These are phyloP conservation scores for Tamias sibiricus DNA, from an alignment of 2,113 vertebrate genomes.

Conservation along the genomic window DNA sequence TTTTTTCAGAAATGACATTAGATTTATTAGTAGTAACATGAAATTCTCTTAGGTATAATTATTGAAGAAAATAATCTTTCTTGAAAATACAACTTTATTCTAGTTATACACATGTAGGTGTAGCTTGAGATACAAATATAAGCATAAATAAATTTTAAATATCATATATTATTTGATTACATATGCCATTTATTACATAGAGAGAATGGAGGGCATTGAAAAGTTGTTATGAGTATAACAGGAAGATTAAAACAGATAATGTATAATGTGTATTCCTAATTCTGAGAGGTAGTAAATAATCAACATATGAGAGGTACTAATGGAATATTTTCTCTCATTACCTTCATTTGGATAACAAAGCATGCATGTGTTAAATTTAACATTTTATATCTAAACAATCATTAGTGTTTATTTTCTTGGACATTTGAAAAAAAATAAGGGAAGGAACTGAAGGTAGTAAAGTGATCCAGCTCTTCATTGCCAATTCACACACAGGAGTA, in stretches of 20 bases:
- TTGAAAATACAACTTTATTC: neutral
- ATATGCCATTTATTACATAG: neutral
- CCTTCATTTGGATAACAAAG: neutral
- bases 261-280: neutral
- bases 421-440: neutral
- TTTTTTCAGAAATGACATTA: neutral
- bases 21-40: neutral
- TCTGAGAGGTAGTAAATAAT: neutral
- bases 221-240: neutral
- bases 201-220: neutral
- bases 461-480: neutral
- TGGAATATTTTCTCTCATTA: neutral
- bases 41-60: neutral
- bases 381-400: neutral
- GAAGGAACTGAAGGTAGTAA: neutral
- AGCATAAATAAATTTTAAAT: neutral
- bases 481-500: fast-evolving
- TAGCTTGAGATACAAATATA: neutral
- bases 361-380: neutral
- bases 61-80: neutral
- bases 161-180: neutral
- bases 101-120: neutral
- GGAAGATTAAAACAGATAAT: neutral
- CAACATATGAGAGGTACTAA: neutral
- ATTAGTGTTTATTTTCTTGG: neutral